phyloP scores from a whole-genome alignment of 1,140 invertebrate genomes.

The Drosophila leontia region DNA sequence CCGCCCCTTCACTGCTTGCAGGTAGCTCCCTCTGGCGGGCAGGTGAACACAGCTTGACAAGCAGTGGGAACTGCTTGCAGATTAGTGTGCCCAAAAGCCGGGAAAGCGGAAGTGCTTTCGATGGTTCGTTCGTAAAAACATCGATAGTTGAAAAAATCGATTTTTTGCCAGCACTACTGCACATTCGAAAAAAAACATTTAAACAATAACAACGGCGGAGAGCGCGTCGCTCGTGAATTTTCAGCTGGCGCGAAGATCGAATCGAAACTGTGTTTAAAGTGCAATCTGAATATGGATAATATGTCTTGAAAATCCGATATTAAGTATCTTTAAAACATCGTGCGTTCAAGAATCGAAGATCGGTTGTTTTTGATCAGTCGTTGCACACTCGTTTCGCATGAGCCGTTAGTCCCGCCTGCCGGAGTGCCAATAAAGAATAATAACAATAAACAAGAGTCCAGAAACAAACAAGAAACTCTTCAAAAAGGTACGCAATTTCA shows the following conservation, averaged over 20 bases:
- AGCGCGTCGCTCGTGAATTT: too few relatives aligned
- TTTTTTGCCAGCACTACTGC: too few relatives aligned
- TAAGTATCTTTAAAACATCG: background rate
- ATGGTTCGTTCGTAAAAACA: too few relatives aligned
- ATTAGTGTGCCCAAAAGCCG: too few relatives aligned
- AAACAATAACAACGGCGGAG: background rate
- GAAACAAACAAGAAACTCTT: background rate
- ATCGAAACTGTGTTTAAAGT: constrained; percentile 2
- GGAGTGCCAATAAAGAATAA: constrained; percentile 35
- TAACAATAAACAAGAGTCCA: constrained; percentile 34
- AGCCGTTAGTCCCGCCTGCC: constrained; percentile 23
- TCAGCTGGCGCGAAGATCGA: background rate
- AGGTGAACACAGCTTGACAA: too few relatives aligned
- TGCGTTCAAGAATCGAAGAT: background rate
- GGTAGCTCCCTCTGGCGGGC: too few relatives aligned
- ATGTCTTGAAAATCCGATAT: background rate
- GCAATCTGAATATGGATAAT: constrained; percentile 1
- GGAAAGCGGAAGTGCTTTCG: too few relatives aligned
- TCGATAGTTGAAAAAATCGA: too few relatives aligned
- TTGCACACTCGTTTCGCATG: constrained; percentile 20
- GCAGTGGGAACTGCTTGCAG: too few relatives aligned
- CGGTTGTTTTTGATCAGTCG: constrained; percentile 6
- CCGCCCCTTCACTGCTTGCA: constrained; percentile 8
- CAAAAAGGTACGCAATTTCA: constrained; percentile 31
- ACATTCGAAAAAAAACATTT: background rate